Evolutionary conservation across 2,888 invertebrate genomes (phyloP).

Genomic region (Athalia cordata): DNA sequence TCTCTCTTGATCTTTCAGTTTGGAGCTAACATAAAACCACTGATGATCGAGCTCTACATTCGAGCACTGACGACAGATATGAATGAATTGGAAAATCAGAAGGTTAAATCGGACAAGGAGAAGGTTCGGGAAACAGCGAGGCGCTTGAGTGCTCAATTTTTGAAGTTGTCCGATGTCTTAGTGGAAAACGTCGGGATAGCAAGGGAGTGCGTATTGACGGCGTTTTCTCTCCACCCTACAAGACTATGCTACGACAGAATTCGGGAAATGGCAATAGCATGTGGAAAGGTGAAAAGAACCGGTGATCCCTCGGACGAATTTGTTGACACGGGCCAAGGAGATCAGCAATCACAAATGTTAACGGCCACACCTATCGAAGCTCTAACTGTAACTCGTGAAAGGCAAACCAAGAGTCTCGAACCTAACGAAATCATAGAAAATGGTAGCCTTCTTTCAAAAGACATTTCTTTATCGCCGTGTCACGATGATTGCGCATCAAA

Average conservation of each 20-base stretch:
- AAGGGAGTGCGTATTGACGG: conserved; percentile 84
- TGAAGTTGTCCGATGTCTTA: conserved; percentile 79
- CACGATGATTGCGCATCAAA: conserved; percentile 51
- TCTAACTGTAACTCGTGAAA: too few species aligned
- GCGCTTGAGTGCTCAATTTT: conserved; percentile 77
- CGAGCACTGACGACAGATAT: conserved; percentile 85
- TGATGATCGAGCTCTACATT: conserved; percentile 84
- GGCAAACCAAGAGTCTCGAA: too few species aligned
- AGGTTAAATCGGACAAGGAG: conserved; percentile 76
- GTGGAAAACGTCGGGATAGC: conserved; percentile 78
- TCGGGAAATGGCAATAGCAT: conserved; percentile 74
- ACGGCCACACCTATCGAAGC: not conserved
- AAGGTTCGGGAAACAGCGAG: conserved; percentile 77
- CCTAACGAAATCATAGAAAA: too few species aligned
- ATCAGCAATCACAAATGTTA: not conserved
- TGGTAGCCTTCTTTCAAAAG: conserved; percentile 55
- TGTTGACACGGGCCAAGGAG: conserved; percentile 47
- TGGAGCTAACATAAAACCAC: conserved; percentile 77
- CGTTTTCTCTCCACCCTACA: conserved; percentile 85
- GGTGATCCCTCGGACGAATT: conserved; percentile 59
- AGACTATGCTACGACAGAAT: conserved; percentile 78
- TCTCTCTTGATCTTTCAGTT: conserved; percentile 72
- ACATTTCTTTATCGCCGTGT: conserved; percentile 58
- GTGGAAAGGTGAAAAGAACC: conserved; percentile 74
- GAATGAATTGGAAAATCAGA: conserved; percentile 83